Conservation (phyloP, 2,113 vertebrate species). For the Oostethus manadensis region DNA sequence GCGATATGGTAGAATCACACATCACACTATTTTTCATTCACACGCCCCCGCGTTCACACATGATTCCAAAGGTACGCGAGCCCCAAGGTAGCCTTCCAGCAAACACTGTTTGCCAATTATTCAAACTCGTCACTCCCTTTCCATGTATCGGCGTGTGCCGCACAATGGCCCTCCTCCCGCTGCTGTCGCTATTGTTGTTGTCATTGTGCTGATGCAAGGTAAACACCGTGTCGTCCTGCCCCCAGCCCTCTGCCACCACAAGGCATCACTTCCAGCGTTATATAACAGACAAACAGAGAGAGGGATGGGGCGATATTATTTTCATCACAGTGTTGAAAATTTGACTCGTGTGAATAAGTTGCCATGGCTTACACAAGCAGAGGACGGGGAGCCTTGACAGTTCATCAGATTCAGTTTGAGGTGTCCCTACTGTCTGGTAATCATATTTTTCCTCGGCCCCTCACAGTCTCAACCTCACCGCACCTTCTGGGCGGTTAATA, state of each 20-base stretch:
- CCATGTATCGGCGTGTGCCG: not conserved
- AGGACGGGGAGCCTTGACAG: not conserved
- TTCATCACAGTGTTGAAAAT: not conserved
- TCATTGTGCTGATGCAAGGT: constrained; percentile 40
- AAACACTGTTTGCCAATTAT: constrained; percentile 54
- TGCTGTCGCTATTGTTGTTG: constrained; percentile 46
- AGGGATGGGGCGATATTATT: not conserved
- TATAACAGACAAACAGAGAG: not conserved
- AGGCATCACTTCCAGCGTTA: constrained; percentile 2
- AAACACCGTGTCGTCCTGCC: constrained; percentile 9
- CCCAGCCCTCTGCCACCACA: not conserved
- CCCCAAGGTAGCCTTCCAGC: constrained; percentile 66
- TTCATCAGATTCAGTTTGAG: constrained; percentile 1
- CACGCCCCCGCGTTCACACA: constrained; percentile 61
- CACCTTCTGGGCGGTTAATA: not conserved
- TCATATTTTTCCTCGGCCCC: not conserved
- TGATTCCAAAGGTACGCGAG: constrained; percentile 56
- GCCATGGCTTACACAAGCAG: not conserved
- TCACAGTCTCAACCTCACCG: not conserved
- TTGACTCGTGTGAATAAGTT: constrained; percentile 5
- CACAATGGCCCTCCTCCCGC: constrained; percentile 15
- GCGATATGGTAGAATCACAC: constrained; percentile 38
- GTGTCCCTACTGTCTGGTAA: not conserved
- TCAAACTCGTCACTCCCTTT: constrained; percentile 63
- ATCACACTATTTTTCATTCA: constrained; percentile 63